Evolutionary conservation across 2,113 vertebrate genomes (phyloP).

Genomic region (Macaca nemestrina): DNA sequence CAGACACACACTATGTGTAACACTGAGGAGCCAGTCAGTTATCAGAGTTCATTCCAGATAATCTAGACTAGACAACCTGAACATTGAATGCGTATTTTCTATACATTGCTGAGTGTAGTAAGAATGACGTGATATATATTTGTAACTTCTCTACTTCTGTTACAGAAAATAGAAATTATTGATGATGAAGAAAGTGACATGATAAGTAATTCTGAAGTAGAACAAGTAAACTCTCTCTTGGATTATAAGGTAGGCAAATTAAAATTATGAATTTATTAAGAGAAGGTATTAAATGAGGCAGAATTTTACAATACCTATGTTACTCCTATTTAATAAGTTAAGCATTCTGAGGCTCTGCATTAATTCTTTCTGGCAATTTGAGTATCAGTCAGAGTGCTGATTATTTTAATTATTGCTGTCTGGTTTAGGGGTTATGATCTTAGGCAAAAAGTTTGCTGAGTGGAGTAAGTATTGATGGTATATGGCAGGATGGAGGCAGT

Average conservation of each 20-base stretch:
- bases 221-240: slow-evolving; percentile 94
- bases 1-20: not conserved
- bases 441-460: slow-evolving; percentile 4
- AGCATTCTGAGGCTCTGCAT: not conserved
- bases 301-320: not conserved
- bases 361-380: not conserved
- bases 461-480: not conserved
- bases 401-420: not conserved
- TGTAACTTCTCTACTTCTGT: slow-evolving; percentile 47
- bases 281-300: not conserved
- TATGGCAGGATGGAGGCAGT: not conserved
- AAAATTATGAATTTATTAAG: slow-evolving; percentile 13
- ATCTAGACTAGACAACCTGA: not conserved
- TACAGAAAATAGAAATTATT: slow-evolving; percentile 96
- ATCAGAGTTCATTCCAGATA: slow-evolving; percentile 15
- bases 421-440: not conserved
- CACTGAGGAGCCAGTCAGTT: not conserved
- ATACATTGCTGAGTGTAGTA: not conserved
- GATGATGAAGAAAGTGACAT: slow-evolving; percentile 92
- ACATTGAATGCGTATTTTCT: not conserved
- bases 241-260: slow-evolving; percentile 92
- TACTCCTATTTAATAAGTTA: not conserved
- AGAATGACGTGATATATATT: slow-evolving; percentile 2
- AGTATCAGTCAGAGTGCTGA: not conserved
- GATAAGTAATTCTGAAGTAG: slow-evolving; percentile 91